Evolutionary conservation across 2,888 invertebrate species (phyloP).

Genomic region (Deroplatys truncata): DNA sequence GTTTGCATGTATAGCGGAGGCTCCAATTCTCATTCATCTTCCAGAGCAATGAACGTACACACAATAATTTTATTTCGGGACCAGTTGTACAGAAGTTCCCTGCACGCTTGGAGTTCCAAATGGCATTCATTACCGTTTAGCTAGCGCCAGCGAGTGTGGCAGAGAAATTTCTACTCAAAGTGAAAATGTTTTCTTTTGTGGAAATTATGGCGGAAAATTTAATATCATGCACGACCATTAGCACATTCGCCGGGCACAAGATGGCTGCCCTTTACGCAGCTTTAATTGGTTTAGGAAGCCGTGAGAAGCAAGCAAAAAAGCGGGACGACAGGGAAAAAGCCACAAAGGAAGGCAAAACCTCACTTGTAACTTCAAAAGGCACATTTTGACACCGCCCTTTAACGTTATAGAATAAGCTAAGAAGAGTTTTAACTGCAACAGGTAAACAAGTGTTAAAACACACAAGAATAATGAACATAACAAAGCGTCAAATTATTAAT

Average conservation of each 20-base stretch:
- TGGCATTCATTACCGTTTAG: background rate
- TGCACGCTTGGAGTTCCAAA: background rate
- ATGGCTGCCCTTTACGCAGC: background rate
- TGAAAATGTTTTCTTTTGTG: background rate
- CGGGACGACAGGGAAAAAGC: background rate
- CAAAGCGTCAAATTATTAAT: too few relatives aligned
- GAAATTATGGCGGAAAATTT: background rate
- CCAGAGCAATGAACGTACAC: too few relatives aligned
- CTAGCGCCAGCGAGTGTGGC: background rate
- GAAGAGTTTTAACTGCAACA: too few relatives aligned
- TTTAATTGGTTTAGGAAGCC: background rate
- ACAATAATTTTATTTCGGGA: background rate
- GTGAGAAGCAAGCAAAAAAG: background rate
- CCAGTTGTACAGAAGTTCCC: background rate
- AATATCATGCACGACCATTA: background rate
- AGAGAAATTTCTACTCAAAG: background rate
- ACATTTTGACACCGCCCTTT: background rate
- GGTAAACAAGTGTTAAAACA: too few relatives aligned
- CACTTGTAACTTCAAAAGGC: background rate
- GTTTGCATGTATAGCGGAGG: too few relatives aligned
- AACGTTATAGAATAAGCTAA: background rate
- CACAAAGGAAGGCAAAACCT: background rate
- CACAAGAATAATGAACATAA: too few relatives aligned
- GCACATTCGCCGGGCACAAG: background rate
- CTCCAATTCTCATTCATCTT: too few relatives aligned